These are phyloP conservation scores for Paracanthobrama guichenoti DNA, from an alignment of 2,113 vertebrate genomes.

Conservation along the genomic window DNA sequence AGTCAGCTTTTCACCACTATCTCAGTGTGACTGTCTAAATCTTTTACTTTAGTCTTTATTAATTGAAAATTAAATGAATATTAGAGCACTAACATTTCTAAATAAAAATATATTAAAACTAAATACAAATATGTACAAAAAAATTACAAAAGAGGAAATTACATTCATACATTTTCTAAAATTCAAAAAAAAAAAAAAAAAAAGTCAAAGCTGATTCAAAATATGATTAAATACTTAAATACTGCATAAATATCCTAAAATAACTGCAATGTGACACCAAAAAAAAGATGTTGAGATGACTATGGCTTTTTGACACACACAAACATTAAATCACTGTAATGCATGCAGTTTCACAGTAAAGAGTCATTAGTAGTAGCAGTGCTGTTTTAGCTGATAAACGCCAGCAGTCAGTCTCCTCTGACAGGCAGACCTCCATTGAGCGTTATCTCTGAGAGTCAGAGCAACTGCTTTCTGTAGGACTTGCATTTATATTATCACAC, in stretches of 20 bases:
- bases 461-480: not conserved
- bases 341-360: not conserved
- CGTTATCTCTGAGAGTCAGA: conserved; percentile 21
- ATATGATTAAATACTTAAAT: no score
- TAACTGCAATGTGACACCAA: not conserved
- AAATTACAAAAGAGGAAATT: no score
- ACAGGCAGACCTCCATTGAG: not conserved
- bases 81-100: no score
- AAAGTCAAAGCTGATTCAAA: no score
- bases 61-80: no score
- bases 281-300: not conserved
- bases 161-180: no score
- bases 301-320: not conserved
- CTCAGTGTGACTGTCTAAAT: no score
- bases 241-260: not conserved
- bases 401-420: not conserved
- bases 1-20: no score
- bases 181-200: no score
- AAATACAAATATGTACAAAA: no score
- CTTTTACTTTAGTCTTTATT: no score
- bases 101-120: no score
- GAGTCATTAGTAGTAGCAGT: not conserved
- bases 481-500: not conserved
- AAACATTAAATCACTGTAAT: not conserved
- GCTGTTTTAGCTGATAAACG: conserved; percentile 11